Percentiles rank a stretch among this genome's conserved stretches.
phyloP scores from a whole-genome alignment of 2,797 vertebrate genomes.

The Rhynchonycteris naso region DNA sequence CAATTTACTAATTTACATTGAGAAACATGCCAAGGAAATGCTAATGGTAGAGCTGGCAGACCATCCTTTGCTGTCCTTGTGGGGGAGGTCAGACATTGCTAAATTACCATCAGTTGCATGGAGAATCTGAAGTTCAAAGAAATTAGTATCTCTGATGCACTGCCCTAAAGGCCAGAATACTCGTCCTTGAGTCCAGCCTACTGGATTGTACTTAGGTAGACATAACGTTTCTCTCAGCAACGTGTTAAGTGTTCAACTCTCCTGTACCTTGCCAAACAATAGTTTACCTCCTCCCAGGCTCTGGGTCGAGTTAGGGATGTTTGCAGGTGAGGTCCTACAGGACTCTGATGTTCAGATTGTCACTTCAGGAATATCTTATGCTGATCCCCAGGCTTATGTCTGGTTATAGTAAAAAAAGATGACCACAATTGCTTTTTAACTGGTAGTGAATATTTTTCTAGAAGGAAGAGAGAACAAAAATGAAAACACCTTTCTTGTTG shows the following conservation, averaged over 20 bases:
- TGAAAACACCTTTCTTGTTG: neutral
- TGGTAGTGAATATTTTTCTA: neutral
- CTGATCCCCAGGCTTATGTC: neutral
- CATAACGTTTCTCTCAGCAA: neutral
- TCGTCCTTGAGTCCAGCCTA: neutral
- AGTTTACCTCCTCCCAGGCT: neutral
- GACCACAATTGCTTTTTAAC: neutral
- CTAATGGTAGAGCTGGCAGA: slow-evolving; percentile 39
- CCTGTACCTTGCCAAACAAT: neutral
- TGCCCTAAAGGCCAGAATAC: neutral
- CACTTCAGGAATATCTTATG: neutral
- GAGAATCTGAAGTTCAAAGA: neutral
- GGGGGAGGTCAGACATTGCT: neutral
- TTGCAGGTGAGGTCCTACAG: neutral
- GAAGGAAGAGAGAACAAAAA: neutral
- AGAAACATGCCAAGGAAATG: neutral
- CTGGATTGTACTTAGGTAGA: neutral
- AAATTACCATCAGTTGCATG: neutral
- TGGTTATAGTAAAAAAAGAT: neutral
- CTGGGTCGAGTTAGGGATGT: too few species aligned
- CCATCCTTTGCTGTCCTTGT: neutral
- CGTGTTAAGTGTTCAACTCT: neutral
- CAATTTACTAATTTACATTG: slow-evolving; percentile 52
- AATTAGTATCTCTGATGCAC: neutral
- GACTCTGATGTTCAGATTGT: neutral